phyloP scores from a whole-genome alignment of 2,888 invertebrate species.

The Acanthosoma haemorrhoidale region DNA sequence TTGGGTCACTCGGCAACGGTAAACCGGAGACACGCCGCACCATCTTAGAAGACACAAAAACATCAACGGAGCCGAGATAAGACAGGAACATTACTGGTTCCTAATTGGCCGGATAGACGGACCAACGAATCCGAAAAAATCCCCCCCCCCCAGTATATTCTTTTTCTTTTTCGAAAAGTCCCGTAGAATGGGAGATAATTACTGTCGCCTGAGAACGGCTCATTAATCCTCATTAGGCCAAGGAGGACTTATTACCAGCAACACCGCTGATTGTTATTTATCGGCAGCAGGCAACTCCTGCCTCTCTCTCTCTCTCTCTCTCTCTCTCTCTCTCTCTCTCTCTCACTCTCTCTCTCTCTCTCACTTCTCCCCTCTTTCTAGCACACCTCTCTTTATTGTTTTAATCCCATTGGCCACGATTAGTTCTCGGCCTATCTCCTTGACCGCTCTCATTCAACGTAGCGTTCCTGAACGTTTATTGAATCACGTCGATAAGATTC shows the following conservation, averaged over 20 bases:
- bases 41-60: neutral
- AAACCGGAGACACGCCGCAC: neutral
- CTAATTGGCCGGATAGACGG: slow-evolving; percentile 4
- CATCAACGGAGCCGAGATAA: neutral
- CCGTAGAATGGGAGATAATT: slow-evolving; percentile 10
- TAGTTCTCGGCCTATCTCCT: neutral
- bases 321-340: neutral
- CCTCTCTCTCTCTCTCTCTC: neutral
- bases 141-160: neutral
- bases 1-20: neutral
- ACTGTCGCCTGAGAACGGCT: slow-evolving; percentile 8
- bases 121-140: neutral
- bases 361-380: neutral
- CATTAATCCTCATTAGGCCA: slow-evolving; percentile 28
- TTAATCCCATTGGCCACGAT: slow-evolving; percentile 5
- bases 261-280: slow-evolving; percentile 27
- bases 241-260: slow-evolving; percentile 22
- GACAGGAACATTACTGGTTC: neutral
- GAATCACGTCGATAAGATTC: neutral
- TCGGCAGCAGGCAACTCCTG: neutral
- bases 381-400: slow-evolving; percentile 5
- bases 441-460: neutral
- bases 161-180: neutral
- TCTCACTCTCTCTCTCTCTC: neutral
- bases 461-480: too few relatives aligned